These are phyloP conservation scores for Amphiprion ocellaris DNA, from an alignment of 2,113 vertebrate species.

Conservation along the genomic window DNA sequence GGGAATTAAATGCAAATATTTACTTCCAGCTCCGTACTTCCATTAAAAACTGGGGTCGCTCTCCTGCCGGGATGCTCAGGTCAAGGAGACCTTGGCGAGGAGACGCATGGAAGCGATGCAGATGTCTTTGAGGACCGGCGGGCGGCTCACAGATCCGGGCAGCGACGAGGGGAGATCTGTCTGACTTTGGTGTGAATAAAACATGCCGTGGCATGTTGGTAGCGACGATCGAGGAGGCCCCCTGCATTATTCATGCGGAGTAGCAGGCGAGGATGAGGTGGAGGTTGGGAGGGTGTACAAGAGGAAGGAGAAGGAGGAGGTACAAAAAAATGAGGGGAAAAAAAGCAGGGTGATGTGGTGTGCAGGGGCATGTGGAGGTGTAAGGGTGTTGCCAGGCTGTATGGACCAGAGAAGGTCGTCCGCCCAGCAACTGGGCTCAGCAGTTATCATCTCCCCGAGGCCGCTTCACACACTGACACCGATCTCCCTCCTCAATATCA, in stretches of 20 bases:
- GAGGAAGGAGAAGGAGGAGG: constrained; percentile 18
- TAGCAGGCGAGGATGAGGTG: constrained; percentile 47
- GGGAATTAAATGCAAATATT: constrained; percentile 74
- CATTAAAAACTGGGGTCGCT: constrained; percentile 18
- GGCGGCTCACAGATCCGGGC: constrained; percentile 21
- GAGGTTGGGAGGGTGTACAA: constrained; percentile 11
- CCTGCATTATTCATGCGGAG: constrained; percentile 83
- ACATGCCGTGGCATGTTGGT: constrained; percentile 79
- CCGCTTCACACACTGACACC: not conserved
- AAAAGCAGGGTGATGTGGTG: not conserved
- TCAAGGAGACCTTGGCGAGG: constrained; percentile 66
- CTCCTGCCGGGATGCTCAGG: constrained; percentile 45
- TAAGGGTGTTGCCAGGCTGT: constrained; percentile 62
- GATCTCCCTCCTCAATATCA: not conserved
- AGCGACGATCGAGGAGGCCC: constrained; percentile 66
- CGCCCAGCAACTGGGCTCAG: constrained; percentile 31
- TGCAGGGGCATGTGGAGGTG: constrained; percentile 55
- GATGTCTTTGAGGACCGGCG: constrained; percentile 34
- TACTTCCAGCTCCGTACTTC: constrained; percentile 37
- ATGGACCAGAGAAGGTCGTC: constrained; percentile 58
- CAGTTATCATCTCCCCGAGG: constrained; percentile 39
- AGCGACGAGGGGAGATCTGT: constrained; percentile 53
- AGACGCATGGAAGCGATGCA: constrained; percentile 28
- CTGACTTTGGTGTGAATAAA: constrained; percentile 81
- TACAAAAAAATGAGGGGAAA: not conserved